These are phyloP conservation scores for Amiota mariae DNA, from an alignment of 2,888 invertebrate genomes.

Conservation along the genomic window DNA sequence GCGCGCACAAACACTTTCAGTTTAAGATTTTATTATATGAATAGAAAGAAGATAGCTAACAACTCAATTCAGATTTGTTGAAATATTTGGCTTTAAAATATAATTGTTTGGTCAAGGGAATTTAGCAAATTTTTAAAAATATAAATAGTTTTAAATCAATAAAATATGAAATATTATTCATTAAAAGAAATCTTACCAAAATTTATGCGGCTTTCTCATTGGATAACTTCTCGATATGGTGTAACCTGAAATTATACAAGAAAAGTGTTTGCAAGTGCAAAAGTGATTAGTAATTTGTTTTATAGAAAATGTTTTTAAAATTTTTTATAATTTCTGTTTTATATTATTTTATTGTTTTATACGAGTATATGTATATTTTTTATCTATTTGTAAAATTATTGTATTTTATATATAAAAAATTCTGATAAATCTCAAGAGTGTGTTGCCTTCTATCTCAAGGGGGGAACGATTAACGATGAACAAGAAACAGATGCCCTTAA, in stretches of 20 bases:
- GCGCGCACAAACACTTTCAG: too few relatives aligned
- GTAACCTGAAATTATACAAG: conserved; percentile 70
- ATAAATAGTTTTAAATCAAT: too few relatives aligned
- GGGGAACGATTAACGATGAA: not conserved
- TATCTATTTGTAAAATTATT: too few relatives aligned
- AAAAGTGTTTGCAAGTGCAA: conserved; percentile 63
- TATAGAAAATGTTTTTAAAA: not conserved
- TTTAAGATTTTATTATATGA: too few relatives aligned
- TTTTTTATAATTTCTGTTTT: not conserved
- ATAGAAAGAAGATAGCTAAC: too few relatives aligned
- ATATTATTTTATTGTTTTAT: not conserved
- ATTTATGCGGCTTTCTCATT: conserved; percentile 72
- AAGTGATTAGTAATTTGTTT: conserved; percentile 63
- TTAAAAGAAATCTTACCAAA: conserved; percentile 64
- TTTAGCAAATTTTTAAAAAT: not conserved
- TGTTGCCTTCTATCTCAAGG: too few relatives aligned
- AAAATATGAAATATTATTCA: too few relatives aligned
- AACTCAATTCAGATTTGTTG: too few relatives aligned
- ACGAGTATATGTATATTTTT: too few relatives aligned
- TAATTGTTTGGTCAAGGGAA: not conserved
- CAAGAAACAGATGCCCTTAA: not conserved
- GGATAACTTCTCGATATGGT: conserved; percentile 73
- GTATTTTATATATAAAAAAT: too few relatives aligned
- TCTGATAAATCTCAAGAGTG: too few relatives aligned
- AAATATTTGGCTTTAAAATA: not conserved